phyloP scores from a whole-genome alignment of 2,888 invertebrate genomes.

The Formica aserva region DNA sequence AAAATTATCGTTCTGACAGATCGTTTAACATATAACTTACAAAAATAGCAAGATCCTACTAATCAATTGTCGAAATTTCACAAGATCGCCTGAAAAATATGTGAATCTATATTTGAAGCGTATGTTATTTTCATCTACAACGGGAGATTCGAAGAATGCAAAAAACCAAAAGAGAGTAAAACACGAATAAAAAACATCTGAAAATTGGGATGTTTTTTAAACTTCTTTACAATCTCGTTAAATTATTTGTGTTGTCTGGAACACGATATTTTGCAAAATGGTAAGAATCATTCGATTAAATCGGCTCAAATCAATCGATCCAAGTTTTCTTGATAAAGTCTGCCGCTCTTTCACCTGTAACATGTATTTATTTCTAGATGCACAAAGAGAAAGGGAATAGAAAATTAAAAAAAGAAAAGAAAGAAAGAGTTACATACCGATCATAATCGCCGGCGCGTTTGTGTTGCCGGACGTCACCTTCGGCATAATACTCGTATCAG shows the following conservation, averaged over 20 bases:
- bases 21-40: not conserved
- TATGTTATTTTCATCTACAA: conserved; percentile 2
- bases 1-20: not conserved
- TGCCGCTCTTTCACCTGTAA: conserved; percentile 85
- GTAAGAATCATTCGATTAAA: conserved; percentile 2
- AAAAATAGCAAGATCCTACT: not conserved
- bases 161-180: not conserved
- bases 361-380: not conserved
- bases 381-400: not conserved
- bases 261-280: not conserved
- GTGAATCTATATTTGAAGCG: not conserved
- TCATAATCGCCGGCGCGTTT: conserved; percentile 87
- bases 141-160: conserved; percentile 2
- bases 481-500: conserved; percentile 88
- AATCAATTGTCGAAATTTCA: conserved; percentile 2
- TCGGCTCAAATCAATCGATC: conserved; percentile 71
- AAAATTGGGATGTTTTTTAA: not conserved
- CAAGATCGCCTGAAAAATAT: not conserved
- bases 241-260: not conserved
- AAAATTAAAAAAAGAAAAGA: not conserved
- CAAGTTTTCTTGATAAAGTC: conserved; percentile 86
- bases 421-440: conserved; percentile 78
- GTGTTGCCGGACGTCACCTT: conserved; percentile 87
- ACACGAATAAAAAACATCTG: not conserved
- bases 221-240: not conserved